Conservation (phyloP, 2,797 vertebrate species). For the Diceros bicornis region DNA sequence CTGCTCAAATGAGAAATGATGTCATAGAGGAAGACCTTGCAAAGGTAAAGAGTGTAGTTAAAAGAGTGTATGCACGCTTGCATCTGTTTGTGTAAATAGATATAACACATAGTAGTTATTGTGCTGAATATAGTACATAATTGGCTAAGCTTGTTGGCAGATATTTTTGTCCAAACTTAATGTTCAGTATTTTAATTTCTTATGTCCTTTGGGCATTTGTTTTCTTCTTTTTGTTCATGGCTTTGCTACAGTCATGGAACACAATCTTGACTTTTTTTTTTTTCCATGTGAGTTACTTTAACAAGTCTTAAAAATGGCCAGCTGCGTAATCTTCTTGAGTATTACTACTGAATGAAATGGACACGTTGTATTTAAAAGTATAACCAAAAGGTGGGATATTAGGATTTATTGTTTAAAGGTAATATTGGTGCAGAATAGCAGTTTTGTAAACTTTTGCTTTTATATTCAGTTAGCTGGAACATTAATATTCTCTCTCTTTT, state of each 20-base stretch:
- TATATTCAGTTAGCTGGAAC: conserved; percentile 59
- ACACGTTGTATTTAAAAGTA: conserved; percentile 39
- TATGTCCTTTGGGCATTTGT: neutral
- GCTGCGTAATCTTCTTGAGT: conserved; percentile 10
- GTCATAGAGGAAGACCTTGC: conserved; percentile 99
- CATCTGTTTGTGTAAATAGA: neutral
- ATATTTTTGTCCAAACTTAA: conserved; percentile 3
- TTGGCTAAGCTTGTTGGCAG: neutral
- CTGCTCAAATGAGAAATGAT: conserved; percentile 99
- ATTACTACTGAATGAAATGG: neutral
- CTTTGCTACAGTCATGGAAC: neutral
- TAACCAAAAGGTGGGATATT: conserved; percentile 35
- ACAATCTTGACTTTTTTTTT: conserved; percentile 13
- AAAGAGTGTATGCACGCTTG: neutral
- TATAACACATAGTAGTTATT: neutral
- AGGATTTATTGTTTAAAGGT: conserved; percentile 38
- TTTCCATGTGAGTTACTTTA: neutral
- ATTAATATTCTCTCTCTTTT: conserved; percentile 81
- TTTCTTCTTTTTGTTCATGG: conserved; percentile 11
- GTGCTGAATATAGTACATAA: neutral
- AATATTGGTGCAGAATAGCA: neutral
- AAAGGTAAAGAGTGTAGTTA: conserved; percentile 92
- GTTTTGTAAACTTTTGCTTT: conserved; percentile 64
- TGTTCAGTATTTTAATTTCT: conserved; percentile 18
- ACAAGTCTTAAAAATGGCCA: conserved; percentile 27